These are phyloP conservation scores for Drosophila kanapiae DNA, from an alignment of 1,140 invertebrate genomes.

Conservation along the genomic window DNA sequence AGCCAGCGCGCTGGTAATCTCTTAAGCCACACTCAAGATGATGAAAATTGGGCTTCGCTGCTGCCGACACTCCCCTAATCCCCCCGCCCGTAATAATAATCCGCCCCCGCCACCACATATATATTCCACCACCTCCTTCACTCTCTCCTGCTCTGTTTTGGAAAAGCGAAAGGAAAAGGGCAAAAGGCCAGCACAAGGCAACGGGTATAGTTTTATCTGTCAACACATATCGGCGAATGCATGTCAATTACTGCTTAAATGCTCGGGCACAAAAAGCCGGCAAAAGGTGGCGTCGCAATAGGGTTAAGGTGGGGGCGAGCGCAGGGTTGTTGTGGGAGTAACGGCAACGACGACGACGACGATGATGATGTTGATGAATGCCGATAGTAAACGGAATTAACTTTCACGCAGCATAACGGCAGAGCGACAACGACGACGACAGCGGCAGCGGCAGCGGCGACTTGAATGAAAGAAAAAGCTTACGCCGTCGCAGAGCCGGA, in stretches of 20 bases:
- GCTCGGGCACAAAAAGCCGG: conserved; percentile 73
- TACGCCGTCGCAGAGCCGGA: conserved; percentile 64
- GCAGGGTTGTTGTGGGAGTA: conserved; percentile 28
- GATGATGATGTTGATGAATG: conserved; percentile 80
- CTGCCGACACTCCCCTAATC: conserved; percentile 39
- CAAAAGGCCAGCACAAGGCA: conserved; percentile 16
- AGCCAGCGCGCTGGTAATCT: conserved; percentile 8
- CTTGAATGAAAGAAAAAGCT: conserved; percentile 84
- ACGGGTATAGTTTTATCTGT: conserved; percentile 68
- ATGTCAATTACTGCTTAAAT: conserved; percentile 82
- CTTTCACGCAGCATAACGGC: conserved; percentile 78
- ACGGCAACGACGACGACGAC: conserved; percentile 29
- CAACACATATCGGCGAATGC: conserved; percentile 77
- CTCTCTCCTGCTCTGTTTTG: neutral
- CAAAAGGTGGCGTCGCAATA: conserved; percentile 37
- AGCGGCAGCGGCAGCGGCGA: conserved; percentile 63
- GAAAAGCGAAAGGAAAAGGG: conserved; percentile 37
- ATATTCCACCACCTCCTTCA: neutral
- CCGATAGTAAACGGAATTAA: conserved; percentile 83
- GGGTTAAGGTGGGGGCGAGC: conserved; percentile 10
- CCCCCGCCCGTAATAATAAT: conserved; percentile 33
- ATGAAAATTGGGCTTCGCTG: conserved; percentile 36
- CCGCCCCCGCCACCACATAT: conserved; percentile 6
- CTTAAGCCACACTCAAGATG: conserved; percentile 48
- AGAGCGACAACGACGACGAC: conserved; percentile 55